phyloP scores from a whole-genome alignment of 2,113 vertebrate species.

The Suricata suricatta region DNA sequence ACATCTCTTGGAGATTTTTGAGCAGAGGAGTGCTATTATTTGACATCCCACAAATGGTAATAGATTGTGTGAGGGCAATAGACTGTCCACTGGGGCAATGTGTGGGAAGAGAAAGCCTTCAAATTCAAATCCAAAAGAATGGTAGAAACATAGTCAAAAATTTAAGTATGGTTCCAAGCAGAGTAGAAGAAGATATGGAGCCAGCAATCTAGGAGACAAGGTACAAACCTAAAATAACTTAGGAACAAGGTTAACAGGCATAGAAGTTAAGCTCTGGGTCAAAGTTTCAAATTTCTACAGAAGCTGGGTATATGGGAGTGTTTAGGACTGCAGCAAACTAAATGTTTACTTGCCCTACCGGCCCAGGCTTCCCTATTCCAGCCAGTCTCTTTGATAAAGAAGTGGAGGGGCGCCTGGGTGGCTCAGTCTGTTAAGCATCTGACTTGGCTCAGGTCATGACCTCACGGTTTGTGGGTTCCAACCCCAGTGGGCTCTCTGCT shows the following conservation, averaged over 20 bases:
- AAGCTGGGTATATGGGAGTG: fast-evolving
- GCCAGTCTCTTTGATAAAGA: neutral
- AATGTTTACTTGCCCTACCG: neutral
- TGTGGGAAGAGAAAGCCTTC: neutral
- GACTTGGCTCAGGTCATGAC: no score
- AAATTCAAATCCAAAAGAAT: neutral
- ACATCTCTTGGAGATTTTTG: neutral
- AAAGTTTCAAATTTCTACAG: neutral
- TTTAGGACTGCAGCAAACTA: neutral
- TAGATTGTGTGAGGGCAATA: neutral
- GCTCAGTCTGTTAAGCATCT: no score
- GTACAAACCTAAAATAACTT: neutral
- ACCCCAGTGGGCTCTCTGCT: no score
- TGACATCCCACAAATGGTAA: neutral
- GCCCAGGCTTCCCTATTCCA: fast-evolving
- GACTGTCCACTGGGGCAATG: neutral
- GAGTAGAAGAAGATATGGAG: neutral
- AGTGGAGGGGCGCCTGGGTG: no score
- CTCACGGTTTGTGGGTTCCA: no score
- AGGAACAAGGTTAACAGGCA: neutral
- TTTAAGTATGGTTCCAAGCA: neutral
- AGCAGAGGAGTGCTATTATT: neutral
- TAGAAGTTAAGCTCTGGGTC: fast-evolving
- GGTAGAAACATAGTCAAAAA: neutral
- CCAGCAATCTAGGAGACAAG: neutral